Evolutionary conservation across 2,113 vertebrate species (phyloP).

Genomic region (Piprites chloris): DNA sequence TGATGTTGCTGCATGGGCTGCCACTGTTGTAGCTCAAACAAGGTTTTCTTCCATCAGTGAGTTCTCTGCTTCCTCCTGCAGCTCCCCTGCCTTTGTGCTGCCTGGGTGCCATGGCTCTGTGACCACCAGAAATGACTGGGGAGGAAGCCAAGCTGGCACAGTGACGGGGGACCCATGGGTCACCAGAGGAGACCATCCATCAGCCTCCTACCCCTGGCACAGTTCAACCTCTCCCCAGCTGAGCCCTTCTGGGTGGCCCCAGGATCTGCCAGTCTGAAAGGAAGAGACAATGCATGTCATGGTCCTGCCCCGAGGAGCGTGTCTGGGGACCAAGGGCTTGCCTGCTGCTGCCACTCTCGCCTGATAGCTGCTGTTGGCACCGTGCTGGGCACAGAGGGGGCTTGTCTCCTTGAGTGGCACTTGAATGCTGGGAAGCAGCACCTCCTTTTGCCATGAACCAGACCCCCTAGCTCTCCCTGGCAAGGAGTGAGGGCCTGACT

Average conservation of each 20-base stretch:
- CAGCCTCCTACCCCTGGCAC: neutral
- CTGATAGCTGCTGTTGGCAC: neutral
- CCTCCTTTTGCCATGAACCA: neutral
- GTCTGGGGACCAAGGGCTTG: neutral
- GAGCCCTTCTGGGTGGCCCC: constrained; percentile 9
- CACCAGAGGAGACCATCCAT: neutral
- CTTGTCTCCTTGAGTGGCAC: neutral
- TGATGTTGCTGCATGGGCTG: neutral
- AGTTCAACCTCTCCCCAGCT: neutral
- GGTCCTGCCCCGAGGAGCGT: neutral
- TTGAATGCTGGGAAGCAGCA: constrained; percentile 26
- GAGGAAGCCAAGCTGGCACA: neutral
- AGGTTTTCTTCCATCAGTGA: neutral
- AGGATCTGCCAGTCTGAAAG: neutral
- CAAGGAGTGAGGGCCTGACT: neutral
- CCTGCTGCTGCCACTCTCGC: neutral
- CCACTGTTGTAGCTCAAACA: neutral
- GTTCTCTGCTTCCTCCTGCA: neutral
- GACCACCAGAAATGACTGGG: neutral
- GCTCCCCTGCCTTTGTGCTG: neutral
- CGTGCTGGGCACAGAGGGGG: neutral
- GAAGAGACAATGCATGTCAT: neutral
- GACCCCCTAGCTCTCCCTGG: neutral
- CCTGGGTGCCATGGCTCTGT: neutral
- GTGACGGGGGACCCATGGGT: neutral